Conservation (phyloP, 2,888 invertebrate genomes). For the Thereva nobilitata region DNA sequence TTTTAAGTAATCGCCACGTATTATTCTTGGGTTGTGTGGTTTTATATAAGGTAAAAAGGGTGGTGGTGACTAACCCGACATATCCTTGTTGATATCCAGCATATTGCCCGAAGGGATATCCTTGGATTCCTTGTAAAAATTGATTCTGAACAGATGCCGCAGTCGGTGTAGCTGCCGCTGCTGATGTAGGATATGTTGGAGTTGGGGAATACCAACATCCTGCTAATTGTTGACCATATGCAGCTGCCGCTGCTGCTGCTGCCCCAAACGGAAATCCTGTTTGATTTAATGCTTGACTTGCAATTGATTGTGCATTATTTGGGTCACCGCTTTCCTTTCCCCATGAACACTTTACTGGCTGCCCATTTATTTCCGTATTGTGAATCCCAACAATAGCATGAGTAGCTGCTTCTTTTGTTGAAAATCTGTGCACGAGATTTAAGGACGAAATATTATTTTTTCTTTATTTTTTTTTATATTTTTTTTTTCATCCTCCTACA, state of each 20-base stretch:
- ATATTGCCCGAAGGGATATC: conserved; percentile 84
- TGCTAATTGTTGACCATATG: conserved; percentile 78
- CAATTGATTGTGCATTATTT: conserved; percentile 75
- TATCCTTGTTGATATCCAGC: conserved; percentile 90
- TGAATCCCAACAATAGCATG: conserved; percentile 98
- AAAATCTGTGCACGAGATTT: conserved; percentile 70
- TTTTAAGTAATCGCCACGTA: conserved; percentile 21
- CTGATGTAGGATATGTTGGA: conserved; percentile 67
- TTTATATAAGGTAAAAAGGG: too few species aligned
- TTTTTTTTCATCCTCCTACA: not conserved
- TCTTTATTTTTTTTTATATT: not conserved
- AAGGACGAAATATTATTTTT: conserved; percentile 31
- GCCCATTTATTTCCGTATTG: conserved; percentile 95
- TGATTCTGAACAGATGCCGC: conserved; percentile 80
- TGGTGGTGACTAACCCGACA: conserved; percentile 75
- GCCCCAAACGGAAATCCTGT: conserved; percentile 63
- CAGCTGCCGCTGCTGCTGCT: conserved; percentile 58
- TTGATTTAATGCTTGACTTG: conserved; percentile 63
- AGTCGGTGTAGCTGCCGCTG: conserved; percentile 66
- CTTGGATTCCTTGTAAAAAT: conserved; percentile 86
- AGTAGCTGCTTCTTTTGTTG: conserved; percentile 97
- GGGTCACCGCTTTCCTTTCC: conserved; percentile 97
- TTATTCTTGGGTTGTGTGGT: too few species aligned
- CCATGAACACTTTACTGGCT: conserved; percentile 98
- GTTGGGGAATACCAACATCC: conserved; percentile 91